phyloP scores from a whole-genome alignment of 1,140 invertebrate species.

The Teleogryllus occipitalis region DNA sequence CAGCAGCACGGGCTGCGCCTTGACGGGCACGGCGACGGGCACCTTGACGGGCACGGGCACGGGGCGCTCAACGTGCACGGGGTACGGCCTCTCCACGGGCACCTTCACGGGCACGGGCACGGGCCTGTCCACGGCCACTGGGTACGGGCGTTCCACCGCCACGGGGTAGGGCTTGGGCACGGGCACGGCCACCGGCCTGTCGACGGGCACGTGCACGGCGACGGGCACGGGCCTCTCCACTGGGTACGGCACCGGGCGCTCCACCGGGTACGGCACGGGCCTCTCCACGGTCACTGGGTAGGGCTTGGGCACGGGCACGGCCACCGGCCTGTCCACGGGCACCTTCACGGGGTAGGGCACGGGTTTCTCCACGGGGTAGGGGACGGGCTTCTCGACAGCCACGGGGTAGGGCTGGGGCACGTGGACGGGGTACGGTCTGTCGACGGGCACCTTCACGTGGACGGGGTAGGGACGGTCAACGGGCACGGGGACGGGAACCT shows the following conservation, averaged over 20 bases:
- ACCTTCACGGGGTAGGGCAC: conserved; percentile 38
- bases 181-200: conserved; percentile 16
- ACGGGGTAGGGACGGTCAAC: conserved; percentile 22
- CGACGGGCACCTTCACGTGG: conserved; percentile 22
- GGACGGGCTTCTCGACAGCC: conserved; percentile 45
- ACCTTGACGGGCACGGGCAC: conserved; percentile 11
- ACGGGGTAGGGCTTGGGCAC: conserved; percentile 41
- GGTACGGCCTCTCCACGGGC: conserved; percentile 40
- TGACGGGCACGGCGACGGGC: conserved; percentile 5
- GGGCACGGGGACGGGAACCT: conserved; percentile 18
- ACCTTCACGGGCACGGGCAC: conserved; percentile 32
- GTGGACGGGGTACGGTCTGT: conserved; percentile 22
- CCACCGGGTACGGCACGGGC: conserved; percentile 37
- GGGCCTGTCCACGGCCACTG: conserved; percentile 40
- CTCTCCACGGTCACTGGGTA: conserved; percentile 46
- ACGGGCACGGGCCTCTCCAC: conserved; percentile 13
- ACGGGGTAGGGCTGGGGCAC: conserved; percentile 24
- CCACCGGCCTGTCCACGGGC: conserved; percentile 49
- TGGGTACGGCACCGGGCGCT: conserved; percentile 17
- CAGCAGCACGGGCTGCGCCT: background rate
- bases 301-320: conserved; percentile 46
- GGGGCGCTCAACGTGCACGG: conserved; percentile 32
- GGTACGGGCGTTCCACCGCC: background rate
- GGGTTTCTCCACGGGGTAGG: conserved; percentile 25
- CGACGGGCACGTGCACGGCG: conserved; percentile 14